Conservation (phyloP, 92 coral and sea anemone genomes). For the Anthopleura xanthogrammica region DNA sequence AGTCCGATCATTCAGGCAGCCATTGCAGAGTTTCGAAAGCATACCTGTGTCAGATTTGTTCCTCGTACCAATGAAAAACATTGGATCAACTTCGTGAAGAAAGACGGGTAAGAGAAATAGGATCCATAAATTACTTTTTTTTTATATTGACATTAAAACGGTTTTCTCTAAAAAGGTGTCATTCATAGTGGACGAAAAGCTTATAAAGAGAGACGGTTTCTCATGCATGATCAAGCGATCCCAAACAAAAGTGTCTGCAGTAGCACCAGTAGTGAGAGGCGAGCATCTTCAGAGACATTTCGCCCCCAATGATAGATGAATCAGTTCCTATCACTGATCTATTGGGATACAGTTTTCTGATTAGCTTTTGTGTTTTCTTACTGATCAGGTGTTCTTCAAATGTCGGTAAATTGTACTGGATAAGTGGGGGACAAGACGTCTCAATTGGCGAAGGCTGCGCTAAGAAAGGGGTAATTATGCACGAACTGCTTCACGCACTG, state of each 20-base stretch:
- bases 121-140: no score
- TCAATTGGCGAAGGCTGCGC: constrained; percentile 31
- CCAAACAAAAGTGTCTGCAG: no score
- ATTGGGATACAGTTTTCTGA: no score
- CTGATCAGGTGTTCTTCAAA: constrained; percentile 37
- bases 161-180: no score
- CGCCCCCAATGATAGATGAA: no score
- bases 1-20: constrained; percentile 23
- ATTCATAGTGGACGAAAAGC: no score
- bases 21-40: constrained; percentile 46
- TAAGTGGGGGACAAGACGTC: constrained; percentile 30
- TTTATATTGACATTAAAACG: no score
- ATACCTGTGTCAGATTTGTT: constrained; percentile 63
- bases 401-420: constrained; percentile 27
- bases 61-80: constrained; percentile 51
- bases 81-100: constrained; percentile 59
- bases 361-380: not conserved
- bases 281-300: no score
- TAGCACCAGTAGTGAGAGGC: no score
- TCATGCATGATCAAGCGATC: no score
- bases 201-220: no score
- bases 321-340: no score
- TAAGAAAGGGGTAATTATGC: constrained; percentile 17
- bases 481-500: constrained; percentile 50
- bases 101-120: constrained; percentile 46